These are phyloP conservation scores for Tetragnatha montana DNA, from an alignment of 2,888 invertebrate genomes.

Conservation along the genomic window DNA sequence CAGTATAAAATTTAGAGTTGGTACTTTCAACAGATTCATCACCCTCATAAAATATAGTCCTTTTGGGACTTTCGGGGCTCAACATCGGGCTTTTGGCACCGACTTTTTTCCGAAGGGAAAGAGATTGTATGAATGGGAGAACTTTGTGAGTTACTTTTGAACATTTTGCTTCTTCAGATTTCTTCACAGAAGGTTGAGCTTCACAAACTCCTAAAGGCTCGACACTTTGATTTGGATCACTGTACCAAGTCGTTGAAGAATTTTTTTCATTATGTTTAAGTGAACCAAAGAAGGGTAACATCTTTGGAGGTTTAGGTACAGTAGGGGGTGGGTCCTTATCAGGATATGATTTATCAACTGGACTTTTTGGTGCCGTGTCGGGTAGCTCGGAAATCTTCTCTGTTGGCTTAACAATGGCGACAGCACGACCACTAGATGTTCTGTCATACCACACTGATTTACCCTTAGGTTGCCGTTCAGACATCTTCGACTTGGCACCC, in stretches of 20 bases:
- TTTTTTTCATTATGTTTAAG: slow-evolving; percentile 40
- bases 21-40: background rate
- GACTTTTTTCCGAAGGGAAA: slow-evolving; percentile 55
- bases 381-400: background rate
- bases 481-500: slow-evolving; percentile 24
- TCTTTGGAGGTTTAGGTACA: slow-evolving; percentile 47
- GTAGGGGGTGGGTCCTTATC: slow-evolving; percentile 24
- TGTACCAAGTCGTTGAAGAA: slow-evolving; percentile 47
- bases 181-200: background rate
- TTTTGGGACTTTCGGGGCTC: slow-evolving; percentile 56
- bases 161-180: slow-evolving; percentile 7
- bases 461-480: slow-evolving; percentile 36
- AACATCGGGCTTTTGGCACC: slow-evolving; percentile 36
- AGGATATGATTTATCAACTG: background rate
- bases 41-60: background rate
- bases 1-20: slow-evolving; percentile 52
- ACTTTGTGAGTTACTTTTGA: slow-evolving; percentile 14
- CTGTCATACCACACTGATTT: slow-evolving; percentile 67
- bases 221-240: slow-evolving; percentile 24
- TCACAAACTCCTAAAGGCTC: slow-evolving; percentile 1
- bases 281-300: slow-evolving; percentile 41
- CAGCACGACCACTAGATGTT: slow-evolving; percentile 48
- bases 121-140: slow-evolving; percentile 44
- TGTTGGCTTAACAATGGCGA: slow-evolving; percentile 57
- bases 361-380: slow-evolving; percentile 5